A percentile compares a stretch with the other conserved stretches of the same genome.
These are phyloP conservation scores for Ptychoptera albimana DNA, from an alignment of 2,888 invertebrate genomes.

Conservation along the genomic window DNA sequence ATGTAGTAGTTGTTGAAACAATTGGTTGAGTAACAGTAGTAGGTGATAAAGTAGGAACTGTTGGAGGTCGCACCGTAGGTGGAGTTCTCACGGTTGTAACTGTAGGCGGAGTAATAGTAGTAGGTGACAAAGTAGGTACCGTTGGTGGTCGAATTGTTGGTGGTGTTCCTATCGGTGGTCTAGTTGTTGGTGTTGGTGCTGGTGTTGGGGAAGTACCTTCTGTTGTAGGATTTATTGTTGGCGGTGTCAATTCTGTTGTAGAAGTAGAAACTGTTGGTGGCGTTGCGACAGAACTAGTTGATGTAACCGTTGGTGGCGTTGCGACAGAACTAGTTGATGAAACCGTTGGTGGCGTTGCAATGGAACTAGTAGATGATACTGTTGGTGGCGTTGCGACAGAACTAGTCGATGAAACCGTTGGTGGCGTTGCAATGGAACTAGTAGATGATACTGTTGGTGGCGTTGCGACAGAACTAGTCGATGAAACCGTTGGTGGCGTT, in stretches of 20 bases:
- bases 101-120: background rate
- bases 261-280: conserved; percentile 9
- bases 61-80: too few relatives aligned
- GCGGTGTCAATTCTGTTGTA: conserved; percentile 3
- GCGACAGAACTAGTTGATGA: background rate
- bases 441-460: too few relatives aligned
- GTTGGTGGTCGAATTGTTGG: background rate
- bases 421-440: too few relatives aligned
- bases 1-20: background rate
- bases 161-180: background rate
- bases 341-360: background rate
- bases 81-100: too few relatives aligned
- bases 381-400: background rate
- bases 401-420: too few relatives aligned
- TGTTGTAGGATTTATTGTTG: conserved; percentile 12
- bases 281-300: conserved; percentile 10
- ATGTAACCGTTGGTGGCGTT: conserved; percentile 8
- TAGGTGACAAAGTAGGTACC: background rate
- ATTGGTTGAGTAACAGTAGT: background rate
- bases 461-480: too few relatives aligned
- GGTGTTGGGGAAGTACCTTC: conserved; percentile 5
- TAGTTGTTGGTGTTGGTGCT: background rate
- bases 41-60: background rate
- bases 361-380: background rate
- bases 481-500: too few relatives aligned